These are phyloP conservation scores for Megamerina dolium DNA, from an alignment of 2,888 invertebrate genomes.

Conservation along the genomic window DNA sequence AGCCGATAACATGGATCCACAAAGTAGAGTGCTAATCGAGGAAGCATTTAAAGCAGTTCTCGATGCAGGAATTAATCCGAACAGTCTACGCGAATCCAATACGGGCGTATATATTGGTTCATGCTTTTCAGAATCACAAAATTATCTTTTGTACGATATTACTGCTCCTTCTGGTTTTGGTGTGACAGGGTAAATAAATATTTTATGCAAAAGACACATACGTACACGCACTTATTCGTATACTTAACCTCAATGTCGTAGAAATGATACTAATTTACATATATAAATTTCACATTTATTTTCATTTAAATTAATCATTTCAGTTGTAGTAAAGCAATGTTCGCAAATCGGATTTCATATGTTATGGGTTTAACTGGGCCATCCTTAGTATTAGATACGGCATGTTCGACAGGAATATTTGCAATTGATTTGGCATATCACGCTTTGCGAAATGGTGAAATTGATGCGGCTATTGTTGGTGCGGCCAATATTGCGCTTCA, in stretches of 20 bases:
- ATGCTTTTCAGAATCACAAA: constrained; percentile 66
- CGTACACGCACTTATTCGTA: too few relatives aligned
- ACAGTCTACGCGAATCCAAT: constrained; percentile 57
- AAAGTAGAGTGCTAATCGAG: constrained; percentile 71
- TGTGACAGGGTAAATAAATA: too few relatives aligned
- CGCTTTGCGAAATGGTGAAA: constrained; percentile 70
- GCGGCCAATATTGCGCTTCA: constrained; percentile 41
- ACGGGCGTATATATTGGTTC: constrained; percentile 72
- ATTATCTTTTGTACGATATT: constrained; percentile 64
- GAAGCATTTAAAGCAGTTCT: constrained; percentile 71
- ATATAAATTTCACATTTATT: too few relatives aligned
- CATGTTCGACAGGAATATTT: constrained; percentile 88
- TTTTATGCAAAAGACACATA: too few relatives aligned
- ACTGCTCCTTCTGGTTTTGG: constrained; percentile 53
- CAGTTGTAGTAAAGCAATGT: constrained; percentile 85
- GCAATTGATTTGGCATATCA: constrained; percentile 78
- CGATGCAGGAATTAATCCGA: constrained; percentile 68
- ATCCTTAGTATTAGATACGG: constrained; percentile 83
- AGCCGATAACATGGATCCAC: constrained; percentile 71
- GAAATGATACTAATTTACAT: too few relatives aligned
- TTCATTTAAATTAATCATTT: too few relatives aligned
- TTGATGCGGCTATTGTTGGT: constrained; percentile 85
- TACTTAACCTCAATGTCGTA: too few relatives aligned
- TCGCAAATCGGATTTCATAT: constrained; percentile 88
- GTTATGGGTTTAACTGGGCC: constrained; percentile 84